phyloP scores from a whole-genome alignment of 2,113 vertebrate genomes.

The Orycteropus afer region DNA sequence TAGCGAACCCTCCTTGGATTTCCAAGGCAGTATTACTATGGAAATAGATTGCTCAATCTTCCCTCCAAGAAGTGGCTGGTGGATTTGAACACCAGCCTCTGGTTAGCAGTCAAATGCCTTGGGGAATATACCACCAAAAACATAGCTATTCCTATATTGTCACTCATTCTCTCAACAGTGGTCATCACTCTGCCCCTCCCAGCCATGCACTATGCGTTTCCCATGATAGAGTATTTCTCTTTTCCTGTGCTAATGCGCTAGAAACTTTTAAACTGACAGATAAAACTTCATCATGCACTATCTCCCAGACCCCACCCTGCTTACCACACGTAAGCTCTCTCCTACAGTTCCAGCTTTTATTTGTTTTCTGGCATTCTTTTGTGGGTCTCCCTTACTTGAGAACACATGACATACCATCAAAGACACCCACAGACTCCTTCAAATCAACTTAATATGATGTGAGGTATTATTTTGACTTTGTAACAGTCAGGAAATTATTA shows the following conservation, averaged over 20 bases:
- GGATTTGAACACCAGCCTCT: too few relatives aligned
- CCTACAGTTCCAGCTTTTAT: not conserved
- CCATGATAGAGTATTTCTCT: not conserved
- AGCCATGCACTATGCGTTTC: not conserved
- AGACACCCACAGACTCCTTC: not conserved
- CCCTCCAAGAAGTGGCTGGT: too few relatives aligned
- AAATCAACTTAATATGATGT: not conserved
- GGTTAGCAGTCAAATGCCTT: too few relatives aligned
- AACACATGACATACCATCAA: not conserved
- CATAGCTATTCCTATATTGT: not conserved
- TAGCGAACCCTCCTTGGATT: too few relatives aligned
- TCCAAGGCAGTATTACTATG: too few relatives aligned
- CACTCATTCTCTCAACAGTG: not conserved
- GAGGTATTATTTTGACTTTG: not conserved
- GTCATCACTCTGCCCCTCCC: not conserved
- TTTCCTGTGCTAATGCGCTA: not conserved
- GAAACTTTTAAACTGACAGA: not conserved
- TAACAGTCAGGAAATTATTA: not conserved
- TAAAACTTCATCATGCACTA: not conserved
- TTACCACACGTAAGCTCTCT: not conserved
- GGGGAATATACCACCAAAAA: too few relatives aligned
- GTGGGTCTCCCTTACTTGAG: not conserved
- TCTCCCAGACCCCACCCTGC: not conserved
- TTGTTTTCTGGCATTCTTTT: not conserved
- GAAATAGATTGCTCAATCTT: too few relatives aligned